Evolutionary conservation across 2,888 invertebrate genomes (phyloP), one percentile per base, ranked within the genome.

Genomic region (Formica aserva): DNA sequence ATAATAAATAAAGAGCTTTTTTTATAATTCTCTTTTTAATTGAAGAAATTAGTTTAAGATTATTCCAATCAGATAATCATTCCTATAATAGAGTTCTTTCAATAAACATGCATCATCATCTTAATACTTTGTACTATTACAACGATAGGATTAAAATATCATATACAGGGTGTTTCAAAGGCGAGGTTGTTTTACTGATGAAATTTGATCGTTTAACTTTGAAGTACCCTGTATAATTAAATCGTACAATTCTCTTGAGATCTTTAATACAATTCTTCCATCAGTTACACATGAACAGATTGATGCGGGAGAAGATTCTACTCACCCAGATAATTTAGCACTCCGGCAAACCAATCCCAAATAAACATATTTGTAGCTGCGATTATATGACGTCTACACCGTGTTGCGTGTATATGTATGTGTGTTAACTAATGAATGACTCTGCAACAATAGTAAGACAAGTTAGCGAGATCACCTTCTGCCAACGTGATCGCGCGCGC

Each of bases 311-410:
- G 32, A 78, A 72, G 45, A 52, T 9, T 86, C 83, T 78, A 96
- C 97, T 97, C 95, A 98, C 98, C 98, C 95, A 98, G 96, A 95
- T 98, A 98, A 95, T 98, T 98, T 94, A 98, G 96, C 94, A 98
- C 98, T 93, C 98, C 98, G 95, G 98, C 98, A 95, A 98, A 97
- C 98, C 98, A 98, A 95, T 98, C 98, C 97, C 98, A 98, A 96
- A 98, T 97, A 96, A 98, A 98, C 98, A 98, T 98, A 94, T 94
- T 95, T 88, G 86, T 85, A 84, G 85, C 72, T 85, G 60, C 84
- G 67, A 84, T 86, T 78, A 81, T 52, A 18, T 45, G 32, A 45
- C 35, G 75, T 90, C 83, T 83, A 88, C 48, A 48, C 88, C 26
- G 32, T 69, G 45, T 35, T 66, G 32, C 32, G 60, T 48, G 26